Percentiles rank a stretch among this genome's conserved stretches.
Conservation (phyloP, 1,140 invertebrate species). For the Listronotus oregonensis region DNA sequence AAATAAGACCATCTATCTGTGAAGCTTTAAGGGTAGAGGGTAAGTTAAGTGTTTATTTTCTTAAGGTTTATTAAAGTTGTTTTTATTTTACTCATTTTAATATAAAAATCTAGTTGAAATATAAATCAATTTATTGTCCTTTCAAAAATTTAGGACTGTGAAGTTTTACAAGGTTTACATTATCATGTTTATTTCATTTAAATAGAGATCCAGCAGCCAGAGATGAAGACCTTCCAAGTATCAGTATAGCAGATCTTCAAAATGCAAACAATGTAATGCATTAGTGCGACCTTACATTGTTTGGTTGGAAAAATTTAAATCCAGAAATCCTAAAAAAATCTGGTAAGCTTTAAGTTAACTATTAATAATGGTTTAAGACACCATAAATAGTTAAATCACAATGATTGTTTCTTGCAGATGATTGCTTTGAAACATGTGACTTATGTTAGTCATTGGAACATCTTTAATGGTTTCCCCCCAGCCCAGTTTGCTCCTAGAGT, state of each 20-base stretch:
- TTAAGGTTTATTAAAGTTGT: too few relatives aligned
- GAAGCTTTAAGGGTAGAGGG: slow-evolving; percentile 63
- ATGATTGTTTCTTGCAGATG: slow-evolving; percentile 29
- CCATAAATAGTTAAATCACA: neutral
- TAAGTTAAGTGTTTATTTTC: too few relatives aligned
- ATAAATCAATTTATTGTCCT: too few relatives aligned
- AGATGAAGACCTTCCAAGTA: slow-evolving; percentile 59
- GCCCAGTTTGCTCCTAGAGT: slow-evolving; percentile 88
- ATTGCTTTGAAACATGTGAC: slow-evolving; percentile 75
- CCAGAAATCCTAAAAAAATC: slow-evolving; percentile 66
- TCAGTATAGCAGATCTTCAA: slow-evolving; percentile 70
- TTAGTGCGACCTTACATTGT: slow-evolving; percentile 85
- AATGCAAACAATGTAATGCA: slow-evolving; percentile 74
- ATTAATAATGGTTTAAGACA: too few relatives aligned
- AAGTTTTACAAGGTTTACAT: slow-evolving; percentile 1
- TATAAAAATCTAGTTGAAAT: too few relatives aligned
- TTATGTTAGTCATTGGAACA: slow-evolving; percentile 84
- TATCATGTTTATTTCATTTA: slow-evolving; percentile 25
- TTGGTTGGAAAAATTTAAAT: slow-evolving; percentile 88
- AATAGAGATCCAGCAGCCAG: slow-evolving; percentile 52
- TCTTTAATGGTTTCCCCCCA: slow-evolving; percentile 91
- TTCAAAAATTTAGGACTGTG: too few relatives aligned
- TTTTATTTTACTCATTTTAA: too few relatives aligned
- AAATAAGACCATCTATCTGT: slow-evolving; percentile 85
- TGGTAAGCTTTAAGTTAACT: slow-evolving; percentile 56